Conservation (phyloP, 2,888 invertebrate genomes). For the Diloba caeruleocephala region DNA sequence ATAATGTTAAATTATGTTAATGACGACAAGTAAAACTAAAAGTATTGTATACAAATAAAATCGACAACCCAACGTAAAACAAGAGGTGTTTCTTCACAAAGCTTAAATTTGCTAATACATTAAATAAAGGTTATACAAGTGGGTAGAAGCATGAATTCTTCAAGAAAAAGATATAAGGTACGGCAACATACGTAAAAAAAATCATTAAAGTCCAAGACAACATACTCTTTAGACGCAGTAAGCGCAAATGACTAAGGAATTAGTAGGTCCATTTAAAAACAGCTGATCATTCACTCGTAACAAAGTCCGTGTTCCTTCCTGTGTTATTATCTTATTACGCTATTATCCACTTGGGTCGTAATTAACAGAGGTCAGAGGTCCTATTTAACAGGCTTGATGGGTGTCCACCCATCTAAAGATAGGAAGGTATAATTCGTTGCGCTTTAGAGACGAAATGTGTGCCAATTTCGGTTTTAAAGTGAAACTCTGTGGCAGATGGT, state of each 20-base stretch:
- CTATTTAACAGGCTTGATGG: conserved; percentile 15
- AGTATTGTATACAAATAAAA: too few relatives aligned
- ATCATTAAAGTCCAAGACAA: neutral
- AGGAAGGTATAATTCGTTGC: conserved; percentile 30
- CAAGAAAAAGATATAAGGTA: too few relatives aligned
- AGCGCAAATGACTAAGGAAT: conserved; percentile 33
- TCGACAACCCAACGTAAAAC: too few relatives aligned
- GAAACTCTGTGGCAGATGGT: too few relatives aligned
- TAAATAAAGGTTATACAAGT: too few relatives aligned
- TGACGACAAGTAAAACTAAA: too few relatives aligned
- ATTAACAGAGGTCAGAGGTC: conserved; percentile 70
- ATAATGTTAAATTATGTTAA: too few relatives aligned
- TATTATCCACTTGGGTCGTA: conserved; percentile 72
- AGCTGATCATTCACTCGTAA: conserved; percentile 57
- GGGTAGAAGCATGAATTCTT: too few relatives aligned
- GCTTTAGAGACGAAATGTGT: neutral
- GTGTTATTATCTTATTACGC: conserved; percentile 62
- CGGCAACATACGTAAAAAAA: neutral
- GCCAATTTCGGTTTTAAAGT: too few relatives aligned
- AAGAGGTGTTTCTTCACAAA: too few relatives aligned
- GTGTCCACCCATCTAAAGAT: conserved; percentile 34
- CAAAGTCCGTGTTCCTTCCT: conserved; percentile 60
- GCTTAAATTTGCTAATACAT: too few relatives aligned
- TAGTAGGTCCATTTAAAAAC: conserved; percentile 50
- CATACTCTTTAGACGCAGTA: conserved; percentile 11